Evolutionary conservation across 1,140 invertebrate species (phyloP), one percentile per base, ranked within the genome.

Genomic region (Leptopilina clavipes): DNA sequence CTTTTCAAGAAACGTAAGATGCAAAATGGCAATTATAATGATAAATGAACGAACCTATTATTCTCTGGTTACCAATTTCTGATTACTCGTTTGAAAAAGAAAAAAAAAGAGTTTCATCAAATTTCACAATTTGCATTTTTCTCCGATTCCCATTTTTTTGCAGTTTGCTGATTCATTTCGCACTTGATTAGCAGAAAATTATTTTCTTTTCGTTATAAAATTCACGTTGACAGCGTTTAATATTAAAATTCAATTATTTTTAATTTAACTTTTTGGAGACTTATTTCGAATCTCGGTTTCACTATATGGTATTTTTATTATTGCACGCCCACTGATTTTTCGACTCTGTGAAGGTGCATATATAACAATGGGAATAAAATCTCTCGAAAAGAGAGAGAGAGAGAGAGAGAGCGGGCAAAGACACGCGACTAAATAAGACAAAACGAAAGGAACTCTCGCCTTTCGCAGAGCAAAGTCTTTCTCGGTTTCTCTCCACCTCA

Each of bases 391-490:
- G 71, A 73, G 59, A 74, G 70, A 18, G 37, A 72, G 45, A 72
- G 65, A 71, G 73, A 71, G 59, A 73, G 76, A 56, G 72, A 48
- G 52, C 72, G 18, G 45, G 70, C 25, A 74, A 59, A 75, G 48
- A 52, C 59, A 59, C 72, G 54, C 72, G 78, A 75, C 75, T 81
- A 83, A 83, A 82, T 78, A 80, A 83, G 79, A 83, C 75, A 52
- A 70, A 77, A 80, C 81, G 76, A 82, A 52, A 76, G 71, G 70
- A 81, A 81, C 82, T 86, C 85, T 87, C 87, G 83, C 84, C 85
- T 84, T 80, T 81, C 78, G 77, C 78, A 82, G 80, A 73, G 79
- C 82, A 83, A 80, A 82, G 81, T 86, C 82, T 84, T 84, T 77
- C 85, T 82, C 48, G 80, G 83, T 85, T 86, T 87, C 82, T 83